Conservation (phyloP, 2,113 vertebrate genomes). For the Grallaria varia region DNA sequence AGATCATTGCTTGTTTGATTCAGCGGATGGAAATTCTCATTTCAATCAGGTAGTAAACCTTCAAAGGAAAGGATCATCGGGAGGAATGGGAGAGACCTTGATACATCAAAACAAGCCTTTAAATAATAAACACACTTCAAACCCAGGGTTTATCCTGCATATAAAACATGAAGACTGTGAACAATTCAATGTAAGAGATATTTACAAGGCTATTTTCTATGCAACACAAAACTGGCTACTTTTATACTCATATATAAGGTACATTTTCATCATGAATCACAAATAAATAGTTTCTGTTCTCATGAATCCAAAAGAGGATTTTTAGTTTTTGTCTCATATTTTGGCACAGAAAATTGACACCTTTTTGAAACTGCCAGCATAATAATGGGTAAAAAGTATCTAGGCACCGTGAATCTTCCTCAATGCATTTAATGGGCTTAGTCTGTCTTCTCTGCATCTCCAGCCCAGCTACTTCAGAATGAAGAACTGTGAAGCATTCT, state of each 20-base stretch:
- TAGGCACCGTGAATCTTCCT: conserved; percentile 35
- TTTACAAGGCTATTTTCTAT: conserved; percentile 53
- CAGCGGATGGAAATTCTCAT: conserved; percentile 57
- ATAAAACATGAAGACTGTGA: conserved; percentile 21
- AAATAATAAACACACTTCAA: conserved; percentile 68
- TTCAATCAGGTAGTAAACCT: conserved; percentile 64
- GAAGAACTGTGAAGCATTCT: background rate
- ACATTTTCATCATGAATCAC: conserved; percentile 55
- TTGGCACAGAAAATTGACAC: conserved; percentile 35
- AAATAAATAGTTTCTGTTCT: conserved; percentile 46
- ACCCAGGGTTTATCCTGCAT: conserved; percentile 25
- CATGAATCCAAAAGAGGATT: conserved; percentile 49
- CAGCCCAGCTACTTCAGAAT: background rate
- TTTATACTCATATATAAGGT: conserved; percentile 1
- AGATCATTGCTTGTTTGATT: conserved; percentile 47
- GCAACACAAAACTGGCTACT: conserved; percentile 41
- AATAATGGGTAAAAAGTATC: conserved; percentile 10
- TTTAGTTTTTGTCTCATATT: conserved; percentile 16
- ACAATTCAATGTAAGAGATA: conserved; percentile 19
- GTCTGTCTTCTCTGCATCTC: background rate
- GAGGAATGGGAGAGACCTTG: conserved; percentile 49
- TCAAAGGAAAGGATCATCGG: conserved; percentile 56
- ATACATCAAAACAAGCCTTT: conserved; percentile 66
- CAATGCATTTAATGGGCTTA: background rate
- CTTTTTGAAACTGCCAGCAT: conserved; percentile 34